These are phyloP conservation scores for Microtus obscurus DNA, from an alignment of 2,797 vertebrate genomes.

Conservation along the genomic window DNA sequence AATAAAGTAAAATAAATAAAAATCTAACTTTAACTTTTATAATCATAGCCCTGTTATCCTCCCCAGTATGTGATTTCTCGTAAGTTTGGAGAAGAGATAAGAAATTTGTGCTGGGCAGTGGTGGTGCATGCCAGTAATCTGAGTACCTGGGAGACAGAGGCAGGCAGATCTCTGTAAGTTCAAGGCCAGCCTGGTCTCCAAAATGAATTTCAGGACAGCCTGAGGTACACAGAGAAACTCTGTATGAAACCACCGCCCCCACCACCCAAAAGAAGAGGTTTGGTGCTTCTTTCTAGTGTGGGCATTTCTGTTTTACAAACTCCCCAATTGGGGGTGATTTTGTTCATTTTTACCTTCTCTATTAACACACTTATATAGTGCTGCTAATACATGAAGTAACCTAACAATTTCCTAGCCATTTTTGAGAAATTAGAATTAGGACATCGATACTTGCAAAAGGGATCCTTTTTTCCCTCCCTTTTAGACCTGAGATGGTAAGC, in stretches of 20 bases:
- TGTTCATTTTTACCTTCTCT: constrained; percentile 29
- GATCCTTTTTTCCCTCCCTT: background rate
- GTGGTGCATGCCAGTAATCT: background rate
- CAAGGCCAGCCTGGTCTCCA: background rate
- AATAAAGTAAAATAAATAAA: background rate
- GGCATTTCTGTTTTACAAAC: background rate
- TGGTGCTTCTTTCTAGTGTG: background rate
- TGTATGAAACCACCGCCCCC: background rate
- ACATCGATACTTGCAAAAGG: background rate
- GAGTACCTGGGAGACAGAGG: background rate
- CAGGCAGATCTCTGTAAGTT: background rate
- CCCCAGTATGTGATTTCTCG: background rate
- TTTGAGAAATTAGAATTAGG: background rate
- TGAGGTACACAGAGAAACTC: background rate
- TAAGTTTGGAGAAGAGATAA: too few species aligned
- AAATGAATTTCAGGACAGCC: background rate
- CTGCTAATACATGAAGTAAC: constrained; percentile 1
- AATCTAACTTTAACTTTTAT: background rate
- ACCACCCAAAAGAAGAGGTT: background rate
- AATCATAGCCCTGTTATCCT: background rate
- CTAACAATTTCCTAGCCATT: constrained; percentile 31
- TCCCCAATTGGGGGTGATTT: background rate
- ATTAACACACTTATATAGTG: background rate
- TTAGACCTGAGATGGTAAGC: background rate
- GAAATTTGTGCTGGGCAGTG: background rate